Base-by-base conservation (phyloP, 2,888 invertebrate species). In the Auanema sp. region DNA sequence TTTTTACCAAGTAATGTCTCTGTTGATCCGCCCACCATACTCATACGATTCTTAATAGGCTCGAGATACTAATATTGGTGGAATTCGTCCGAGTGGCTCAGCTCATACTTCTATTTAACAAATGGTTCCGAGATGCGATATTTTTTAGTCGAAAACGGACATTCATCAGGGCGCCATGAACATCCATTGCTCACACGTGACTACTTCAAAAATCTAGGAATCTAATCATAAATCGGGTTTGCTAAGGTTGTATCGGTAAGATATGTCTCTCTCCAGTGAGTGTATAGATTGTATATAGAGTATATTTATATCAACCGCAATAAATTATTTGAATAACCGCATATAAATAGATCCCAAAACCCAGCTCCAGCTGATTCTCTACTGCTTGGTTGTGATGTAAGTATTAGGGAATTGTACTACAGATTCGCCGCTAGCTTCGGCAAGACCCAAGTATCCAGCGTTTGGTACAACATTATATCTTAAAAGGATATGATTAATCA, bases 381-480 rank as follows among this genome's bases (percentile, higher is more conserved):
- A 47, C 47, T 65, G 50, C 42, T 60, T 66, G 51, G 51, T 18
- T 23, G 88, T 88, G 18, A 92, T 91, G 85, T 95, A 95, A 80
- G 92, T 91, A 60, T 88, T 85, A 40, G 97, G 97, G 86, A 98
- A 96, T 85, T 90, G 89, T 85, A 97, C 93, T 40, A 89, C 89
- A 84, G 95, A 92, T 64, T 89, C 89, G 33, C 93, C 94, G 64
- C 89, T 90, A 83, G 89, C 89, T 50, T 77, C 68, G 55, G 95
- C 89, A 80, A 91, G 92, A 23, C 95, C 94, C 75, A 98, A 86
- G 60, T 93, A 88, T 49, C 98, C 98, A 70, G 97, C 95, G 86
- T 98, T 98, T 25, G 98, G 97, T 79, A 98, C 93, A 66, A 98
- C 92, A 86, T 98, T 98, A 64, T 76, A 76, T 64, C 76, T 72